Base-by-base conservation (phyloP, 1,140 invertebrate genomes). In the Proales similis region DNA sequence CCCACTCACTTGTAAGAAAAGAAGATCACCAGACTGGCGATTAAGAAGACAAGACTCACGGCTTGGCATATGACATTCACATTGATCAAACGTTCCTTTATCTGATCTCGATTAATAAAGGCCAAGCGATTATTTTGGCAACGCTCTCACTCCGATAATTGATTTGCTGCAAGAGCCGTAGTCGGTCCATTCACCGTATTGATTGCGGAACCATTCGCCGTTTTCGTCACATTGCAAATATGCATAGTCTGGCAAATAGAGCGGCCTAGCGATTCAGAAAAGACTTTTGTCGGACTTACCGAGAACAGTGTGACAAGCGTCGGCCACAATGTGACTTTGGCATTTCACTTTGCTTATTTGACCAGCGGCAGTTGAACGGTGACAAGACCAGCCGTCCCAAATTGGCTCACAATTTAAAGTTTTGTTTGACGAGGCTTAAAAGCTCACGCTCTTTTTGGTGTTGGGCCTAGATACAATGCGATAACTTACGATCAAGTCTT, bases 341-440 rank as follows among this genome's bases (percentile, higher is more conserved):
- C 51, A 57, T 26, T 42, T 57, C 19, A 57, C 36, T 57, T 57
- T 57, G 24, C 51, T 57, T 14, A 42, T 42, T 7, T 57, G 22
- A 6, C 36, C 36, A n/a, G 20, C 7, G 2, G n/a, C 1, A 7
- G 51, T 57, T 9, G 29, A 24, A n/a, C 14, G 19, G 20, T 57
- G 51, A 26, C 51, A 57, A 29, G 33, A 42, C 51, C 51, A 57
- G n/a, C 51, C 51, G 20, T 57, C 51, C 51, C 51, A 57, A 27
- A 57, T 57, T 9, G 51, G 32, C 7, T 22, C 6, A 42, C 51
- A 57, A 9, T 20, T 36, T 14, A 36, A 36, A 36, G 9, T 36
- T 46, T 46, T 26, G 36, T 19, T 1, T 42, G 20, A 29, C 29
- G 0, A 26, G 4, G 29, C 45, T 17, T 11, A 9, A 9, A 2